These are phyloP conservation scores for Halichoerus grypus DNA, from an alignment of 2,113 vertebrate genomes.

Conservation along the genomic window DNA sequence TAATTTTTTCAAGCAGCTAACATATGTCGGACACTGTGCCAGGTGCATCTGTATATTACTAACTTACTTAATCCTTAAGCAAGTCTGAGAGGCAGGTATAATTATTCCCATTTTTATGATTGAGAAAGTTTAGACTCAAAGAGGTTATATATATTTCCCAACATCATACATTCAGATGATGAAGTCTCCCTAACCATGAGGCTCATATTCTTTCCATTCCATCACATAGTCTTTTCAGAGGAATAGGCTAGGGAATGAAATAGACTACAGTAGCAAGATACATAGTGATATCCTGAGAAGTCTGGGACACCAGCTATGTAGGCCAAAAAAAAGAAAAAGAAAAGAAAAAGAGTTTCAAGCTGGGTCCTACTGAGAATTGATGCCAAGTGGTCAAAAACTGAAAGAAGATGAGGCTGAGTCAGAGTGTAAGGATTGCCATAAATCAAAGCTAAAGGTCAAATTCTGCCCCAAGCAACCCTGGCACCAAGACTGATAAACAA, in stretches of 20 bases:
- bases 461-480: background rate
- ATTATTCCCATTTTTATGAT: background rate
- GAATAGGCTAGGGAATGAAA: background rate
- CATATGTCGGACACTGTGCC: background rate
- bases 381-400: background rate
- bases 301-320: background rate
- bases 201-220: background rate
- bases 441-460: background rate
- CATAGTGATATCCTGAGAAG: background rate
- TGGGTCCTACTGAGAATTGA: background rate
- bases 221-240: background rate
- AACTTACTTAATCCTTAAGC: background rate
- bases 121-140: slow-evolving; percentile 22
- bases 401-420: background rate
- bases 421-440: background rate
- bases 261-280: background rate
- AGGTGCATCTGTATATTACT: background rate
- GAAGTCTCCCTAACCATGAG: background rate
- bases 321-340: background rate
- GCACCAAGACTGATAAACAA: background rate
- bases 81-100: background rate
- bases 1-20: background rate
- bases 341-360: background rate
- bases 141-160: background rate
- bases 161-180: background rate